phyloP scores from a whole-genome alignment of 2,888 invertebrate species.

The Melinopterus prodromus region DNA sequence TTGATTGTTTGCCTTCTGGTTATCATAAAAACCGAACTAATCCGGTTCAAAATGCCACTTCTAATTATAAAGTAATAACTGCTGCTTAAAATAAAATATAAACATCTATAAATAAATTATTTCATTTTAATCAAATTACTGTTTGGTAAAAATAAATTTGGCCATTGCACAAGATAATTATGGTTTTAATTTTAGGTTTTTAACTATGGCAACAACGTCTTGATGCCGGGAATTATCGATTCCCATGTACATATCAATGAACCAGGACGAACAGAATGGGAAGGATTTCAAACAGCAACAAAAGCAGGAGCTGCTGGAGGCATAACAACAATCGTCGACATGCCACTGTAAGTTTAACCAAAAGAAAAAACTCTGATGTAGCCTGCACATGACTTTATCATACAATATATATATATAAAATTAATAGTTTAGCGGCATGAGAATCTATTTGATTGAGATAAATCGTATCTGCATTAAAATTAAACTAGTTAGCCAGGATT shows the following conservation, averaged over 20 bases:
- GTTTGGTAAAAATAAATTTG: background rate
- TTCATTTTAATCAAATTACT: background rate
- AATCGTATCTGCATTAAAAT: too few relatives aligned
- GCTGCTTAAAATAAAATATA: too few relatives aligned
- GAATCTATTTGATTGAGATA: too few relatives aligned
- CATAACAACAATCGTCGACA: constrained; percentile 75
- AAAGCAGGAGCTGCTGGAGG: constrained; percentile 77
- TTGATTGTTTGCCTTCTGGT: background rate
- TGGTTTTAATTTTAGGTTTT: constrained; percentile 50
- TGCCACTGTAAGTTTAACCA: constrained; percentile 68
- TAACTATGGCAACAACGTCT: constrained; percentile 63
- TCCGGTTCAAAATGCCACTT: background rate
- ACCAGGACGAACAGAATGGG: constrained; percentile 76
- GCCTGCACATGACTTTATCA: too few relatives aligned
- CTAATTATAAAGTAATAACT: too few relatives aligned
- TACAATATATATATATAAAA: too few relatives aligned
- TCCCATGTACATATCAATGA: constrained; percentile 79
- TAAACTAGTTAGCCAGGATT: too few relatives aligned
- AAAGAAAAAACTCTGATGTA: constrained; percentile 6
- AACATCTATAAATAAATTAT: too few relatives aligned
- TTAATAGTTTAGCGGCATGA: too few relatives aligned
- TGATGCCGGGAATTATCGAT: constrained; percentile 77
- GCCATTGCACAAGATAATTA: background rate
- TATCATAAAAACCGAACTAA: background rate
- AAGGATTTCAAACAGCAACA: constrained; percentile 76